Percentiles rank a stretch among this genome's conserved stretches.
Evolutionary conservation across 2,797 vertebrate species (phyloP).

Genomic region (Enteromius thamalakanensis): DNA sequence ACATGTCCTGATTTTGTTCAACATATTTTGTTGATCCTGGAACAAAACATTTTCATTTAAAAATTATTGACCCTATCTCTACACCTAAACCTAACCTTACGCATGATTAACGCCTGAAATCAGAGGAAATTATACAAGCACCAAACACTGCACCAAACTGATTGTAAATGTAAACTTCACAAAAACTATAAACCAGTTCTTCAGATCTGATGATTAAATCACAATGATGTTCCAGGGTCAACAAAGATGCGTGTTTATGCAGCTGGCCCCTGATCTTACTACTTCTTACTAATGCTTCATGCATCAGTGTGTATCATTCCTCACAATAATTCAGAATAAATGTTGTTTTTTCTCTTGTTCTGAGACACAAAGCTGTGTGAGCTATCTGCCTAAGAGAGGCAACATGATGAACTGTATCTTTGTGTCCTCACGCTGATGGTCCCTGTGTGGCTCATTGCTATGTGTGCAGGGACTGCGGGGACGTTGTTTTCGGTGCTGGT

Average conservation of each 20-base stretch:
- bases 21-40: too few relatives aligned
- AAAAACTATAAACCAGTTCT: too few relatives aligned
- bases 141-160: too few relatives aligned
- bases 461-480: constrained; percentile 31
- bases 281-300: background rate
- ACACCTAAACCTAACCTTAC: too few relatives aligned
- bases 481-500: constrained; percentile 34
- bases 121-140: too few relatives aligned
- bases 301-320: background rate
- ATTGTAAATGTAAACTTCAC: too few relatives aligned
- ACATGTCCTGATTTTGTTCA: too few relatives aligned
- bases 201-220: too few relatives aligned
- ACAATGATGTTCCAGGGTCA: too few relatives aligned
- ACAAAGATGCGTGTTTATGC: background rate
- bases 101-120: too few relatives aligned
- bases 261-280: background rate
- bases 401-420: constrained; percentile 29
- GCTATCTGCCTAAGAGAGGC: background rate
- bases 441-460: constrained; percentile 32
- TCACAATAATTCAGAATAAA: constrained; percentile 1
- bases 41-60: too few relatives aligned
- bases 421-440: constrained; percentile 27
- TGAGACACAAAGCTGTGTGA: background rate
- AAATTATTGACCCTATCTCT: too few relatives aligned
- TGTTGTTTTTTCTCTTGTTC: constrained; percentile 11